Percentiles rank a stretch among this genome's conserved stretches.
Conservation (phyloP, 2,888 invertebrate genomes). For the Erebia epiphron region DNA sequence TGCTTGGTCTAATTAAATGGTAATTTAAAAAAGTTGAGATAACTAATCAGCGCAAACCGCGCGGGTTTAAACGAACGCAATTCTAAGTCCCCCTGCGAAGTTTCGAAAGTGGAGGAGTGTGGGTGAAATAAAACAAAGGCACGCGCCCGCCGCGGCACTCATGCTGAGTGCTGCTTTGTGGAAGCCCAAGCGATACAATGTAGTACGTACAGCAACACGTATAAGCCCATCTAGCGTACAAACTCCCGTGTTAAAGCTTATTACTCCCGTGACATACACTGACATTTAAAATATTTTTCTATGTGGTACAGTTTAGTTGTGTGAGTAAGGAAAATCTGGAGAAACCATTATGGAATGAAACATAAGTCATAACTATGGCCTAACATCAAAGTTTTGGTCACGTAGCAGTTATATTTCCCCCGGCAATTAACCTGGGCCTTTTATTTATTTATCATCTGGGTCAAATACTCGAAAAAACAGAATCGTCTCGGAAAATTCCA, state of each 20-base stretch:
- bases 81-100: constrained; percentile 75
- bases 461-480: not conserved
- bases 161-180: constrained; percentile 80
- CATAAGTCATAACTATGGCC: not conserved
- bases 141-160: constrained; percentile 76
- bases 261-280: constrained; percentile 39
- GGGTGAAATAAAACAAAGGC: constrained; percentile 81
- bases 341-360: constrained; percentile 9
- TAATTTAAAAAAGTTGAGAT: constrained; percentile 19
- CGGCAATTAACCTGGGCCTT: constrained; percentile 5
- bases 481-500: not conserved
- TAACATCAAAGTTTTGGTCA: constrained; percentile 18
- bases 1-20: not conserved
- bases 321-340: not conserved
- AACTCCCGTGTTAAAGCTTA: constrained; percentile 43
- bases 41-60: constrained; percentile 65
- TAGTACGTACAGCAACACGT: constrained; percentile 53
- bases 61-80: constrained; percentile 68
- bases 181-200: constrained; percentile 72
- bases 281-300: constrained; percentile 29
- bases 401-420: constrained; percentile 5
- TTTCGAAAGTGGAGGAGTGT: constrained; percentile 75
- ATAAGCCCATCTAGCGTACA: constrained; percentile 42
- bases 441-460: constrained; percentile 3
- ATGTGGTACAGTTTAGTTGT: not conserved